phyloP scores from a whole-genome alignment of 2,888 invertebrate genomes.

The Hyalella azteca region DNA sequence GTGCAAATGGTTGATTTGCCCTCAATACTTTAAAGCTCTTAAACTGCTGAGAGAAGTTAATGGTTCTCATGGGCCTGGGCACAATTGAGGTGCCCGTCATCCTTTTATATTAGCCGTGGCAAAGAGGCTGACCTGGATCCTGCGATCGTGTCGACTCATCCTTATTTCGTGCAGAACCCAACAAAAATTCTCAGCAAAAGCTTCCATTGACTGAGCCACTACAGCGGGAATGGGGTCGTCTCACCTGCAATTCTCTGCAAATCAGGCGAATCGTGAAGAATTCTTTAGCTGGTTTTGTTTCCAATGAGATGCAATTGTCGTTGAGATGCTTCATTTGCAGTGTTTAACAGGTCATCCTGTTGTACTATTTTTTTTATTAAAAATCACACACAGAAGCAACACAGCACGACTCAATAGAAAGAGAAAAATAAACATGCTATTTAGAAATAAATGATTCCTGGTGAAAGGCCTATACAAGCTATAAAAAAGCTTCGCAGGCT shows the following conservation, averaged over 20 bases:
- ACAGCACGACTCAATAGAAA: too few species aligned
- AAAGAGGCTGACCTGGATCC: conserved; percentile 20
- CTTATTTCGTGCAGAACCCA: conserved; percentile 9
- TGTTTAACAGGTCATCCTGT: too few species aligned
- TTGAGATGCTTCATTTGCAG: too few species aligned
- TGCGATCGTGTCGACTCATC: neutral
- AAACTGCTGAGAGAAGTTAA: neutral
- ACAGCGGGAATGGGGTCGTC: neutral
- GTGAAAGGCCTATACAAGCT: too few species aligned
- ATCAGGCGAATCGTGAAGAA: neutral
- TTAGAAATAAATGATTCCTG: too few species aligned
- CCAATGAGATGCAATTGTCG: too few species aligned
- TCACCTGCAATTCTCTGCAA: neutral
- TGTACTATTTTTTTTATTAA: too few species aligned
- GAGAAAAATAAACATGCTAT: too few species aligned
- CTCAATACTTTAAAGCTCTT: too few species aligned
- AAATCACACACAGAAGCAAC: too few species aligned
- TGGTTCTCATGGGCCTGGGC: neutral
- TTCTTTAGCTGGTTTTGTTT: neutral
- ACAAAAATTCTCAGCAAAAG: neutral
- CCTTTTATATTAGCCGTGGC: conserved; percentile 11
- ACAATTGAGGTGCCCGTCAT: conserved; percentile 26
- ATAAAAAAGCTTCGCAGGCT: too few species aligned
- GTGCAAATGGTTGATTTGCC: too few species aligned
- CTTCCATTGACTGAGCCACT: neutral